A percentile compares a stretch with the other conserved stretches of the same genome.
These are phyloP conservation scores for Epizoanthus rinbou DNA, from an alignment of 92 coral and sea anemone species.

Conservation along the genomic window DNA sequence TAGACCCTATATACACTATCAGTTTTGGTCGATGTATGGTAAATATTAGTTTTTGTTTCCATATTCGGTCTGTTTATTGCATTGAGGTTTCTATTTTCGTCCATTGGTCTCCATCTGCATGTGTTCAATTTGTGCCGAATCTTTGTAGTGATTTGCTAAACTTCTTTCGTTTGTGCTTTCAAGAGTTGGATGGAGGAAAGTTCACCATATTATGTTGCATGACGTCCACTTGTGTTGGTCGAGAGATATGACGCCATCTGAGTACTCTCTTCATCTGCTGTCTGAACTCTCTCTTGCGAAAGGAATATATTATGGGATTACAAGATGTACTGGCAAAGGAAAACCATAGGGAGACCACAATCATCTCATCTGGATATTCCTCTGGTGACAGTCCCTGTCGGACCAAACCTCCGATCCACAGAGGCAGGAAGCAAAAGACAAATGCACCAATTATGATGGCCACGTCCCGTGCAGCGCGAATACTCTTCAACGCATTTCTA, in stretches of 20 bases:
- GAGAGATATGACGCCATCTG: neutral
- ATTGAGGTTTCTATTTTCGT: too few relatives aligned
- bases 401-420: constrained; percentile 13
- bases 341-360: constrained; percentile 22
- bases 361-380: constrained; percentile 5
- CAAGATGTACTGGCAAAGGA: neutral
- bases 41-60: too few relatives aligned
- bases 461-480: constrained; percentile 8
- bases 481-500: neutral
- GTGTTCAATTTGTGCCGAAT: too few relatives aligned
- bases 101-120: too few relatives aligned
- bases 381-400: constrained; percentile 8
- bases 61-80: too few relatives aligned
- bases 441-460: neutral
- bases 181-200: too few relatives aligned
- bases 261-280: neutral
- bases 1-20: too few relatives aligned
- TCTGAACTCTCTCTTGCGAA: constrained; percentile 6
- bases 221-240: too few relatives aligned
- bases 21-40: too few relatives aligned
- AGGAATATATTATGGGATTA: constrained; percentile 19
- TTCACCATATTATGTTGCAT: too few relatives aligned
- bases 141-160: too few relatives aligned
- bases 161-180: too few relatives aligned
- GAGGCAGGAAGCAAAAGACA: neutral